Conservation (phyloP, 2,888 invertebrate species). For the Abscondita cerata region DNA sequence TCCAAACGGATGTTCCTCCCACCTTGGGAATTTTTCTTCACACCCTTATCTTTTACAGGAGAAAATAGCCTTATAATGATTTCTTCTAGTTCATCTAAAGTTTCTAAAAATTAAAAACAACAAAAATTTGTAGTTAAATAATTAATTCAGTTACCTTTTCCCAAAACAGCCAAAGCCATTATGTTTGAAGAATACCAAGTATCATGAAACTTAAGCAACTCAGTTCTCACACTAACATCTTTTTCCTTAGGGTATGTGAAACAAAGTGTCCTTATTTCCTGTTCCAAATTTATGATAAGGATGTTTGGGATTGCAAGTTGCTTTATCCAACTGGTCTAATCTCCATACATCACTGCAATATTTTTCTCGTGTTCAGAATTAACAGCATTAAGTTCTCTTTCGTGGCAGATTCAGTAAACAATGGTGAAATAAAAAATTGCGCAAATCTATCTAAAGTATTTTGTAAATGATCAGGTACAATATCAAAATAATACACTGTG, state of each 20-base stretch:
- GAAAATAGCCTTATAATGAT: constrained; percentile 82
- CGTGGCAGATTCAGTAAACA: constrained; percentile 94
- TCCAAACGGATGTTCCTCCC: constrained; percentile 85
- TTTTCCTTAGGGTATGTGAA: constrained; percentile 77
- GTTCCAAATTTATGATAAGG: constrained; percentile 95
- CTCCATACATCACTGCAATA: constrained; percentile 89
- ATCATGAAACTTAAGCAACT: constrained; percentile 87
- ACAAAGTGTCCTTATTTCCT: constrained; percentile 83
- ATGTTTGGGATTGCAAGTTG: constrained; percentile 78
- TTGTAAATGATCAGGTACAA: constrained; percentile 80
- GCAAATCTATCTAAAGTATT: constrained; percentile 91
- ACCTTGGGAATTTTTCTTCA: constrained; percentile 73
- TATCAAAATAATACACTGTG: constrained; percentile 94
- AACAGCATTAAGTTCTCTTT: constrained; percentile 94
- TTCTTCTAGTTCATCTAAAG: constrained; percentile 83
- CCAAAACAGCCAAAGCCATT: constrained; percentile 88
- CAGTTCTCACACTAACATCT: constrained; percentile 85
- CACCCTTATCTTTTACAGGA: constrained; percentile 77
- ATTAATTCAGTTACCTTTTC: constrained; percentile 80
- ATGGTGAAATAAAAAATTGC: constrained; percentile 92
- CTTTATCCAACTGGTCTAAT: constrained; percentile 86
- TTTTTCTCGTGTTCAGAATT: constrained; percentile 98
- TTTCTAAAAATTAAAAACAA: constrained; percentile 65
- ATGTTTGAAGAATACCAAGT: constrained; percentile 95
- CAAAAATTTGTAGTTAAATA: background rate